Percentiles rank a stretch among this genome's conserved stretches.
Conservation (phyloP, 2,797 vertebrate species). For the Manis javanica region DNA sequence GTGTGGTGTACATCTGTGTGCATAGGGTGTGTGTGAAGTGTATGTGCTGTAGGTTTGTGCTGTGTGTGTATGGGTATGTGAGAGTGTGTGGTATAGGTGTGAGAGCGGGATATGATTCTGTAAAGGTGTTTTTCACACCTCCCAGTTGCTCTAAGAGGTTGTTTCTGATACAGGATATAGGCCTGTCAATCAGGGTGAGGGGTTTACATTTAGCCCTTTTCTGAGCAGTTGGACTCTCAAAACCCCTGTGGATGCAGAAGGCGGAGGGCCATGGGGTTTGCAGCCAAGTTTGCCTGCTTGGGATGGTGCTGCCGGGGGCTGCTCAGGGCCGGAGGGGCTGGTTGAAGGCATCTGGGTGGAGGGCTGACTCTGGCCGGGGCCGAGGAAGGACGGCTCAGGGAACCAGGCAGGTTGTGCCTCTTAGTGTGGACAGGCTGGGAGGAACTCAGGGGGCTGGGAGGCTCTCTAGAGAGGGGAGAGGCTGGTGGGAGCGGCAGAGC, state of each 20-base stretch:
- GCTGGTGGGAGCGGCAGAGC: neutral
- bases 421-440: neutral
- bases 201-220: no score
- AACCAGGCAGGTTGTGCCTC: fast-evolving
- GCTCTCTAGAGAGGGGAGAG: neutral
- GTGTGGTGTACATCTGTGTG: neutral
- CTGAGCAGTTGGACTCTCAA: neutral
- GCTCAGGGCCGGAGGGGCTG: neutral
- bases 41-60: neutral
- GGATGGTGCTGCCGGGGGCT: neutral
- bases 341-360: neutral
- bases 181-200: neutral
- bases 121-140: no score
- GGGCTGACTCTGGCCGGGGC: neutral
- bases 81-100: neutral
- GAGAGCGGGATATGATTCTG: neutral
- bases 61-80: no score
- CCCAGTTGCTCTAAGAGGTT: no score
- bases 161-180: fast-evolving
- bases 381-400: neutral
- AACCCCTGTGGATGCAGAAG: neutral
- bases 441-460: neutral
- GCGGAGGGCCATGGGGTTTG: no score
- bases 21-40: neutral
- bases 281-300: neutral